These are phyloP conservation scores for Cavia porcellus DNA, from an alignment of 2,113 vertebrate species.

Conservation along the genomic window DNA sequence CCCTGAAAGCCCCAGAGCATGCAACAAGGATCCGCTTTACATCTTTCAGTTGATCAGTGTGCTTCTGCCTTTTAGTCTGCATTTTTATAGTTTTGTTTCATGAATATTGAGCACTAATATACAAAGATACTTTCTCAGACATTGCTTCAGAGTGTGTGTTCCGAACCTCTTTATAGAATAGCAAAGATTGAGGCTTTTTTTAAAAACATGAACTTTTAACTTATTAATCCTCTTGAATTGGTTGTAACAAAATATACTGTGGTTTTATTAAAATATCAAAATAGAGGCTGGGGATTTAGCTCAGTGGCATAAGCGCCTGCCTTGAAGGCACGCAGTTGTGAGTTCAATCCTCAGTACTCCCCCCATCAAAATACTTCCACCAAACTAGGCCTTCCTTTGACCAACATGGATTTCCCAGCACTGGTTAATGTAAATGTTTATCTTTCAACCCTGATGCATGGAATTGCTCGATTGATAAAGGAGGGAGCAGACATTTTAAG, in stretches of 20 bases:
- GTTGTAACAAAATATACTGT: neutral
- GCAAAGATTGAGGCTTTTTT: neutral
- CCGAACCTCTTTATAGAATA: neutral
- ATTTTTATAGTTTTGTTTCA: constrained; percentile 31
- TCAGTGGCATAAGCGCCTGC: too few species aligned
- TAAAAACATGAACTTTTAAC: neutral
- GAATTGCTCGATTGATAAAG: neutral
- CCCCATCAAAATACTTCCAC: neutral
- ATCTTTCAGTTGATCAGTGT: neutral
- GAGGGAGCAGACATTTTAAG: neutral
- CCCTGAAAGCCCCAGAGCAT: neutral
- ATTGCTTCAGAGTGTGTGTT: neutral
- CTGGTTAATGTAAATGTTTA: constrained; percentile 6
- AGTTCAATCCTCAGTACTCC: too few species aligned
- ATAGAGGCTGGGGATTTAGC: neutral
- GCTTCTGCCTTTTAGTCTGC: neutral
- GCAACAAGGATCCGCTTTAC: neutral
- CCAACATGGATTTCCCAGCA: neutral
- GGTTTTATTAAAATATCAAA: constrained; percentile 45
- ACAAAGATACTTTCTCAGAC: neutral
- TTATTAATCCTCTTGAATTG: constrained; percentile 22
- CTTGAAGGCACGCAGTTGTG: too few species aligned
- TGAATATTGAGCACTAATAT: neutral
- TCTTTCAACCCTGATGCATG: constrained; percentile 19
- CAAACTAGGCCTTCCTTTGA: neutral